Evolutionary conservation across 2,888 invertebrate species (phyloP), one percentile per base, ranked within the genome.

Genomic region (Crepidodera aurea): DNA sequence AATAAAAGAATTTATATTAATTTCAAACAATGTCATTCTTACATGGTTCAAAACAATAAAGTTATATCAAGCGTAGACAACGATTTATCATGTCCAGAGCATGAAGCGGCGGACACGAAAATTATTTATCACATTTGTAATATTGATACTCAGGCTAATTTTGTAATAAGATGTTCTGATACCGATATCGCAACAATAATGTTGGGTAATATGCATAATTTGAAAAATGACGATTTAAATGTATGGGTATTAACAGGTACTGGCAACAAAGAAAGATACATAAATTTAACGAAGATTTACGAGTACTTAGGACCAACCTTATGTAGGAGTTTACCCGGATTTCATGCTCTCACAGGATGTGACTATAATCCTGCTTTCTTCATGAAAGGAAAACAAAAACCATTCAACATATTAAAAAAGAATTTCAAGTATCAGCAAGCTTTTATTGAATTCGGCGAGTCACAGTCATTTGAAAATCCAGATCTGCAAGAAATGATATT

Each of bases 11-110:
- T 73, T 54, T 40, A 32, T 25, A 62, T 69, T 0, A 69, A 68
- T 64, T 66, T 58, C 27, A 60, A 27, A 18, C 29, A 69, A 61
- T 70, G 64, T 63, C 62, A 69, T 72, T 57, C 77, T 70, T 67
- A 75, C 73, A 44, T 74, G 70, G 68, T 50, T 71, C 56, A 67
- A 60, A 64, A 68, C 64, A 54, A 66, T 32, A 64, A 54, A 50
- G 25, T 70, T 51, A 29, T 62, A 37, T 66, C 62, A 40, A 60
- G 22, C 25, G 48, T 62, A 15, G 55, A 54, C 61, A 63, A 68
- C 4, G 34, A 53, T 22, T 67, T 69, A 46, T 67, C 66, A 25
- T 67, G 66, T 56, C 55, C 60, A 46, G 55, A 34, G 32, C 68
- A 68, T 57, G 66, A 66, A 61, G 68, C 60, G 54, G 61, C 58